Conservation (phyloP, 2,113 vertebrate species). For the Dendropsophus ebraccatus region DNA sequence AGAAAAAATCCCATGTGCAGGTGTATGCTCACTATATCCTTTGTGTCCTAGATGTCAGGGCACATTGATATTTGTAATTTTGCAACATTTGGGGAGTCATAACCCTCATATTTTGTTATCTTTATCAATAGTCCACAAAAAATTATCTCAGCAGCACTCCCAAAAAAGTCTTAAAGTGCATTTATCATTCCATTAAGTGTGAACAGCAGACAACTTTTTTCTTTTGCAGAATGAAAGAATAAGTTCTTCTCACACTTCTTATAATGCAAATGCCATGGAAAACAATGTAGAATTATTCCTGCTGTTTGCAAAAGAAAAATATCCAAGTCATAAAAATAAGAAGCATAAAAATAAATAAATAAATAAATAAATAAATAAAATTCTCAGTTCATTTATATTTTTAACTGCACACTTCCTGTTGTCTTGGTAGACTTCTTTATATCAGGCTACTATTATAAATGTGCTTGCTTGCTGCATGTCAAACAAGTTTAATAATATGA, state of each 20-base stretch:
- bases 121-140: no score
- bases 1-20: no score
- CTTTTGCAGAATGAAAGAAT: not conserved
- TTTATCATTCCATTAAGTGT: no score
- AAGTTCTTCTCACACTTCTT: not conserved
- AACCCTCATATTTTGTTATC: no score
- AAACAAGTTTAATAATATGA: slow-evolving; percentile 57
- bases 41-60: no score
- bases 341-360: not conserved
- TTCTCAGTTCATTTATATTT: not conserved
- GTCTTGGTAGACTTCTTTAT: slow-evolving; percentile 10
- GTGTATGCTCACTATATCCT: no score
- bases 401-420: slow-evolving; percentile 19
- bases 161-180: no score
- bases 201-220: no score
- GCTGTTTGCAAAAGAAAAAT: not conserved
- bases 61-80: no score
- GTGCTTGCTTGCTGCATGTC: slow-evolving; percentile 46
- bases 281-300: not conserved
- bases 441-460: slow-evolving; percentile 50
- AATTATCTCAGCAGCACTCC: no score
- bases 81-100: no score
- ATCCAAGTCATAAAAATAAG: not conserved
- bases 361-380: not conserved
- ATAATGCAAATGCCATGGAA: not conserved